Evolutionary conservation across 2,113 vertebrate species (phyloP).

Genomic region (Megaptera novaeangliae): DNA sequence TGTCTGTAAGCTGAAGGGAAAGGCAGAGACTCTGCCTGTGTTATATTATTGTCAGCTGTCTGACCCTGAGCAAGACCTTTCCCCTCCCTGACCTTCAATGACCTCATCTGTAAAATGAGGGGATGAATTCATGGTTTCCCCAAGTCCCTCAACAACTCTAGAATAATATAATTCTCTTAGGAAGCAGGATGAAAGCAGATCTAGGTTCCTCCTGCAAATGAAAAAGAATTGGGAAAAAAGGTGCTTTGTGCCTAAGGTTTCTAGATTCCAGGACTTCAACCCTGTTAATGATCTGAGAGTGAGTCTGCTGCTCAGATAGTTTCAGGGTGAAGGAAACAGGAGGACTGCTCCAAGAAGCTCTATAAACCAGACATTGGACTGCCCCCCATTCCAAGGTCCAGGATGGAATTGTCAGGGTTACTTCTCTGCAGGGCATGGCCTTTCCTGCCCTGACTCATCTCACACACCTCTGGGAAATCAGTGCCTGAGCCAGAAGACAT

Average conservation of each 20-base stretch:
- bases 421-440: neutral
- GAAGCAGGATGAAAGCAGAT: neutral
- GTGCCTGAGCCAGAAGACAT: neutral
- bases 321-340: neutral
- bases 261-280: neutral
- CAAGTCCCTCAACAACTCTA: neutral
- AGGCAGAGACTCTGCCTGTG: neutral
- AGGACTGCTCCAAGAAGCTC: neutral
- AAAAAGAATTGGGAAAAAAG: neutral
- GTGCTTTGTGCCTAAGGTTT: neutral
- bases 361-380: neutral
- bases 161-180: neutral
- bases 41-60: neutral
- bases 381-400: neutral
- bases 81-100: neutral
- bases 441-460: neutral
- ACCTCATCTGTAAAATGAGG: slow-evolving; percentile 3
- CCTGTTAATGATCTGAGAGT: neutral
- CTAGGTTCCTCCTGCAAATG: neutral
- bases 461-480: neutral
- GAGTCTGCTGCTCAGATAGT: neutral
- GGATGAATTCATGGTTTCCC: neutral
- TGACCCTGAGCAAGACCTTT: neutral
- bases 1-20: neutral
- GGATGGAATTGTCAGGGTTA: neutral